phyloP scores from a whole-genome alignment of 2,888 invertebrate genomes.

The Vandiemenella viatica region DNA sequence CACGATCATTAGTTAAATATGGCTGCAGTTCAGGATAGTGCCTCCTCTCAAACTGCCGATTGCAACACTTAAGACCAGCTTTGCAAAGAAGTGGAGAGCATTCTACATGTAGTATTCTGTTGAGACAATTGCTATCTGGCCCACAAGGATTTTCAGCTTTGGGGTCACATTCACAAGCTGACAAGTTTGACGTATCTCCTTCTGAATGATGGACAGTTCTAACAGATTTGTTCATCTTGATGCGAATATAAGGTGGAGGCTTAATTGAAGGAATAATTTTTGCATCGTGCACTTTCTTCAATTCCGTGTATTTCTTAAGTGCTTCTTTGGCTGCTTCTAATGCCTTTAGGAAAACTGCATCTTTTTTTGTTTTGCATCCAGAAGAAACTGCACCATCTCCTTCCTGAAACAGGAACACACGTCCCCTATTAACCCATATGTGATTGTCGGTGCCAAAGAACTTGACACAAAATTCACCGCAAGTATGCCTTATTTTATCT shows the following conservation, averaged over 20 bases:
- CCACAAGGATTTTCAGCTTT: conserved; percentile 61
- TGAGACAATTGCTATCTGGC: conserved; percentile 68
- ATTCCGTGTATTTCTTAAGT: no score
- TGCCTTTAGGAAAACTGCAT: no score
- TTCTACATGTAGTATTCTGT: conserved; percentile 74
- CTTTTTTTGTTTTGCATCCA: no score
- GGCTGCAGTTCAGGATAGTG: conserved; percentile 62
- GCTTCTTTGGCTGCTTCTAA: no score
- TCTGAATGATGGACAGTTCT: conserved; percentile 23
- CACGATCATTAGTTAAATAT: conserved; percentile 51
- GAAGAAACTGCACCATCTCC: conserved; percentile 37
- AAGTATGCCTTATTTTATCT: conserved; percentile 48
- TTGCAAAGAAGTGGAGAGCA: conserved; percentile 70
- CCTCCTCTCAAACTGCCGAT: conserved; percentile 73
- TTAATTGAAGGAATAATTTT: no score
- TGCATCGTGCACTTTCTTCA: no score
- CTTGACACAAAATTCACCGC: conserved; percentile 79
- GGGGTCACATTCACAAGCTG: conserved; percentile 67
- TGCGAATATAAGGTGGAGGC: conserved; percentile 59
- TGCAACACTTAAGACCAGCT: conserved; percentile 66
- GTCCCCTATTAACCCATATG: conserved; percentile 69
- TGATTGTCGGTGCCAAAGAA: conserved; percentile 89
- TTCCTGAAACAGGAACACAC: conserved; percentile 80
- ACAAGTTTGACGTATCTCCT: conserved; percentile 35
- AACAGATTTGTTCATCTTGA: conserved; percentile 36